A percentile compares a stretch with the other conserved stretches of the same genome.
Evolutionary conservation across 2,888 invertebrate species (phyloP).

Genomic region (Phorcus lineatus): DNA sequence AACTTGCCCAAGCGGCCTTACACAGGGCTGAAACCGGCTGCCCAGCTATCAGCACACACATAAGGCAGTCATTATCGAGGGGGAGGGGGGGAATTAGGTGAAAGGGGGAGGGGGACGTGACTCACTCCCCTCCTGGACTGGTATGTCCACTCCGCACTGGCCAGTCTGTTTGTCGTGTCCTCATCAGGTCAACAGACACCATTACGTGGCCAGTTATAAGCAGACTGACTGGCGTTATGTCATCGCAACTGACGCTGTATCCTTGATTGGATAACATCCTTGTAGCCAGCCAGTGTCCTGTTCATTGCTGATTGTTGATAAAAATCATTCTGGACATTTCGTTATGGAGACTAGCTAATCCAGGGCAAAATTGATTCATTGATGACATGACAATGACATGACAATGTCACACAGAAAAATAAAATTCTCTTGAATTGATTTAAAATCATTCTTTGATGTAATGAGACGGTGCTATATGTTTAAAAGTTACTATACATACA

Average conservation of each 20-base stretch:
- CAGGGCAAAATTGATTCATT: no score
- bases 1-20: constrained; percentile 12
- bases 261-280: no score
- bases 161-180: not conserved
- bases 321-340: no score
- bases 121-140: not conserved
- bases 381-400: not conserved
- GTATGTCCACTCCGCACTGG: not conserved
- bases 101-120: not conserved
- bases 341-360: no score
- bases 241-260: not conserved
- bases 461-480: not conserved
- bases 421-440: not conserved
- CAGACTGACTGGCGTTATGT: not conserved
- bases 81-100: not conserved
- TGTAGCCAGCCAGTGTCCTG: no score
- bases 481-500: not conserved
- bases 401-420: not conserved
- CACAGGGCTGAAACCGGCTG: not conserved
- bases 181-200: not conserved
- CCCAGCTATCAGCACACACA: not conserved
- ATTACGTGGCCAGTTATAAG: not conserved
- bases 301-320: no score
- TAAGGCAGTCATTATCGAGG: not conserved
- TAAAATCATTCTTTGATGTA: not conserved